A percentile compares a stretch with the other conserved stretches of the same genome.
phyloP scores from a whole-genome alignment of 2,113 vertebrate genomes.

The Stigmatopora nigra region DNA sequence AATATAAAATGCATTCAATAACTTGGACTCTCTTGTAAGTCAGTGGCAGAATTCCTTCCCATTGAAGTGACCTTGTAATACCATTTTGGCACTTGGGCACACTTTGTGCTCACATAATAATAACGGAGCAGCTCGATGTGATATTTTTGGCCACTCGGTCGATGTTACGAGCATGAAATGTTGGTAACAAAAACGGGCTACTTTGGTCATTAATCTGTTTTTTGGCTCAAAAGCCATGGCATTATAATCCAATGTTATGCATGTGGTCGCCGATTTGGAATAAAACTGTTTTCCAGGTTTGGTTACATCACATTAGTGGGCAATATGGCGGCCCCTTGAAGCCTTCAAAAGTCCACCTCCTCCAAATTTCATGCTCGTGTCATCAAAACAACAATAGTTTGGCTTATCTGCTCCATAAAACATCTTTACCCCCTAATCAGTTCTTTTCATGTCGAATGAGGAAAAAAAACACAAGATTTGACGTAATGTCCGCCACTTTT shows the following conservation, averaged over 20 bases:
- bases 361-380: background rate
- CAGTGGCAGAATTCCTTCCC: conserved; percentile 51
- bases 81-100: conserved; percentile 73
- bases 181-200: too few species aligned
- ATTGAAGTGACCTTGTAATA: conserved; percentile 28
- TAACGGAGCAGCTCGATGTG: conserved; percentile 15
- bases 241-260: too few species aligned
- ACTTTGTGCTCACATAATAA: conserved; percentile 44
- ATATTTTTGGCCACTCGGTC: background rate
- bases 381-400: background rate
- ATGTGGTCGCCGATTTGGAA: too few species aligned
- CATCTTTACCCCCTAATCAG: conserved; percentile 21
- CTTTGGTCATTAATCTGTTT: too few species aligned
- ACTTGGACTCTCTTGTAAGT: conserved; percentile 48
- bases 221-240: too few species aligned
- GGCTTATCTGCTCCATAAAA: conserved; percentile 20
- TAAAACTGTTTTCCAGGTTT: too few species aligned
- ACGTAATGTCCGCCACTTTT: conserved; percentile 11
- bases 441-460: conserved; percentile 30
- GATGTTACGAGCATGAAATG: background rate
- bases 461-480: conserved; percentile 39
- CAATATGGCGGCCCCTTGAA: too few species aligned
- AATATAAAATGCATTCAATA: conserved; percentile 70
- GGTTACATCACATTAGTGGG: too few species aligned
- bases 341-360: background rate